Base-by-base conservation (phyloP, 2,113 vertebrate genomes). In the Otis tarda region DNA sequence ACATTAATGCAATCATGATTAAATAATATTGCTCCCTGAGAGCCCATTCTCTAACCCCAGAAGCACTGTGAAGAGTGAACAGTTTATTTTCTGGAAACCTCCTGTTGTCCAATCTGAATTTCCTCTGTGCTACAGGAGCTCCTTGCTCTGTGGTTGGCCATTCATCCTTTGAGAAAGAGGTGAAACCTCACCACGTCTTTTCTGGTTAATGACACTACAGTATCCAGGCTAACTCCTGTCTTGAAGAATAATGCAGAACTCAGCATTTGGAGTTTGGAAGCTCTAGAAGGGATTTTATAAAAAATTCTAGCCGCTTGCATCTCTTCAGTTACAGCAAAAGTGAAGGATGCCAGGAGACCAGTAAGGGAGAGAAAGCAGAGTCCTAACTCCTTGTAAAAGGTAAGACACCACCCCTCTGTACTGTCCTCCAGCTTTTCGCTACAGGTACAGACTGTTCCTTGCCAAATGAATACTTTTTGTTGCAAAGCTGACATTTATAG, bases 401-500 rank as follows among this genome's bases (percentile, higher is more conserved):
- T 60, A 41, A 87, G 33, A 27, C 35, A 82, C 15, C 53, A 21
- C 9, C 87, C 31, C 6, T 37, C 77, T 37, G 57, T 35, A n/a
- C 45, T 33, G 45, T 25, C 49, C 41, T 63, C 65, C 69, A 73
- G 57, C 31, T 82, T 92, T 81, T 87, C 41, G 56, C 28, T 39
- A 41, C 63, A 94, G 83, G 77, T 92, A 84, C 95, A 94, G 18
- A 12, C 41, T 4, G 25, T 94, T 87, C 87, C 63, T 55, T 57
- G 56, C 79, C 69, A 87, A 50, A 55, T 35, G 10, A 86, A 55
- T 35, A 47, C 28, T 83, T 86, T 37, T 61, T 57, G 39, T 50
- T 76, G 37, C 59, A 95, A 79, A 91, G 74, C 53, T 94, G 78
- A 87, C 87, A 96, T 91, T 93, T 95, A 35, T 10, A 57, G 56